Percentiles rank a stretch among this genome's conserved stretches.
phyloP scores from a whole-genome alignment of 2,888 invertebrate species.

The Brassicogethes aeneus region DNA sequence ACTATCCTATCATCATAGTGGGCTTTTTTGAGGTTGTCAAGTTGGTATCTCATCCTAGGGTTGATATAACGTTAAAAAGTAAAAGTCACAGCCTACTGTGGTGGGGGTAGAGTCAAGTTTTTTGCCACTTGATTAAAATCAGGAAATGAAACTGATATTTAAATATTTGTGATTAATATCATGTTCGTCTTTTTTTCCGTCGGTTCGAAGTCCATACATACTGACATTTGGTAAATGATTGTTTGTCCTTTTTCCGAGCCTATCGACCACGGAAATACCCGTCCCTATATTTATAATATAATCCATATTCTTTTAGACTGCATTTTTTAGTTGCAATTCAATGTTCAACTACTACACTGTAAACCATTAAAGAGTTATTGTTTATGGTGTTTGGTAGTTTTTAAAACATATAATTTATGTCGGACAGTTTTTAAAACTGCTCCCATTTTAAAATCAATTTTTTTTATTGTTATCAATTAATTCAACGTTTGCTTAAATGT shows the following conservation, averaged over 20 bases:
- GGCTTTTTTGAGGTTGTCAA: no score
- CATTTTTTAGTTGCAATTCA: not conserved
- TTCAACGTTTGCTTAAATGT: conserved; percentile 28
- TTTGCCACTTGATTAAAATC: no score
- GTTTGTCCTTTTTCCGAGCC: conserved; percentile 41
- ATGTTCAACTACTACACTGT: not conserved
- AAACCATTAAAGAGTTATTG: not conserved
- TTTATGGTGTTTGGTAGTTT: no score
- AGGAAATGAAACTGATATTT: not conserved
- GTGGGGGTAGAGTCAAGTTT: no score
- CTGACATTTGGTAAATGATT: conserved; percentile 24
- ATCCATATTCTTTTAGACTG: conserved; percentile 1
- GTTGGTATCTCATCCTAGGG: no score
- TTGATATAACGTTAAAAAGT: no score
- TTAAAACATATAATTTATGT: no score
- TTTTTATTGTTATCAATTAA: conserved; percentile 13
- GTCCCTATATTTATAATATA: conserved; percentile 33
- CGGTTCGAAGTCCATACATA: conserved; percentile 37
- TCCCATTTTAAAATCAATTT: not conserved
- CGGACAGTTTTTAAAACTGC: no score
- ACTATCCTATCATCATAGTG: no score
- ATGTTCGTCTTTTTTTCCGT: conserved; percentile 30
- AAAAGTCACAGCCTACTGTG: no score
- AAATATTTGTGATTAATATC: conserved; percentile 4
- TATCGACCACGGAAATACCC: conserved; percentile 42